Evolutionary conservation across 2,797 vertebrate species (phyloP).

Genomic region (Oceanodroma leucorhoa): DNA sequence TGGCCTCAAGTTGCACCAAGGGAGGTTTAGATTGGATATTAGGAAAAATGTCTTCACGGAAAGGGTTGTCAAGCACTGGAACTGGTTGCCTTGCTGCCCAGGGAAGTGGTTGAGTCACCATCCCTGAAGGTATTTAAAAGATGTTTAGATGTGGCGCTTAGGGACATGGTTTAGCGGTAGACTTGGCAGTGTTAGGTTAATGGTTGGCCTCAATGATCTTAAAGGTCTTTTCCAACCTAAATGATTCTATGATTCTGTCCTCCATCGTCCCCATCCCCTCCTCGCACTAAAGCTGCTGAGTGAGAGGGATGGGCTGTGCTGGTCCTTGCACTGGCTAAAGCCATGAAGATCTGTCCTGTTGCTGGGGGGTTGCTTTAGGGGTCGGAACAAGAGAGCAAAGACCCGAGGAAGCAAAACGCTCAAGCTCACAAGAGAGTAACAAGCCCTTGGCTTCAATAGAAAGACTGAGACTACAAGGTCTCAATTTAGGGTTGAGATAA

Average conservation of each 20-base stretch:
- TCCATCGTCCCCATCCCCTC: too few relatives aligned
- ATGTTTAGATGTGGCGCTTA: neutral
- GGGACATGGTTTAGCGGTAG: neutral
- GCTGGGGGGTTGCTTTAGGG: neutral
- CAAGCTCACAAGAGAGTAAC: neutral
- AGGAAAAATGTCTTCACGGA: neutral
- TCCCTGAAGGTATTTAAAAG: neutral
- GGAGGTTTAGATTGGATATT: neutral
- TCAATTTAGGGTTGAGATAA: neutral
- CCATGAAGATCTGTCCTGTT: neutral
- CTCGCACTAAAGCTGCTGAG: neutral
- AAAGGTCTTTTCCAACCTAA: neutral
- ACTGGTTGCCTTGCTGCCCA: neutral
- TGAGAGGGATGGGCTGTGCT: neutral
- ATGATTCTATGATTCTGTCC: neutral
- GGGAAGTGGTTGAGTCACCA: neutral
- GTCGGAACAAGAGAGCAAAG: neutral
- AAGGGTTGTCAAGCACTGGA: neutral
- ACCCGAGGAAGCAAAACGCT: neutral
- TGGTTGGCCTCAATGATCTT: neutral
- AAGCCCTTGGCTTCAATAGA: neutral
- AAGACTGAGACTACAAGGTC: neutral
- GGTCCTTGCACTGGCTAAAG: neutral
- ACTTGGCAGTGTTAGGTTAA: neutral
- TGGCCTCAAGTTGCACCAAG: neutral